These are phyloP conservation scores for Tenthredo notha DNA, from an alignment of 2,888 invertebrate genomes.

Conservation along the genomic window DNA sequence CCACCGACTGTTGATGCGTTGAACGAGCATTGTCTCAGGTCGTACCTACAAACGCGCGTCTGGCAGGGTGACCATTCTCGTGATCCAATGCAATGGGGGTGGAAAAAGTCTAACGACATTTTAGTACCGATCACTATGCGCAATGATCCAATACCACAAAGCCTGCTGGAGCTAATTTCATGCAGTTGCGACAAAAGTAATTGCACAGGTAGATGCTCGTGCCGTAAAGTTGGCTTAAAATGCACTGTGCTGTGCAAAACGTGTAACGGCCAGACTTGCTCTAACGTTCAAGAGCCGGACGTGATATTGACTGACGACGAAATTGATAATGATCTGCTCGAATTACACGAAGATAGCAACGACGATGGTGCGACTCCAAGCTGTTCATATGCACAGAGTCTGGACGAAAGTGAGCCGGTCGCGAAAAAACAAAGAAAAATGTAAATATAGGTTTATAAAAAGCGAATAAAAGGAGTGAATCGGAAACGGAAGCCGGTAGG, in stretches of 20 bases:
- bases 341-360: neutral
- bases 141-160: conserved; percentile 62
- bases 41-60: conserved; percentile 65
- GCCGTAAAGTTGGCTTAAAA: neutral
- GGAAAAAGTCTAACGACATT: conserved; percentile 63
- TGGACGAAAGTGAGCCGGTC: too few relatives aligned
- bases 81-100: conserved; percentile 64
- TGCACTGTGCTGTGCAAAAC: neutral
- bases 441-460: too few relatives aligned
- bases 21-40: conserved; percentile 65
- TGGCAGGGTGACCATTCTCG: conserved; percentile 62
- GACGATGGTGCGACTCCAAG: neutral
- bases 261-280: neutral
- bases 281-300: neutral
- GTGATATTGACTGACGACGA: neutral
- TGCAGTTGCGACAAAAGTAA: conserved; percentile 63
- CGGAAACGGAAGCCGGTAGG: too few relatives aligned
- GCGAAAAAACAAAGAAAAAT: too few relatives aligned
- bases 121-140: conserved; percentile 58
- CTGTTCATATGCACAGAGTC: too few relatives aligned
- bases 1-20: conserved; percentile 63
- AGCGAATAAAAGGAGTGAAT: too few relatives aligned
- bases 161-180: conserved; percentile 64
- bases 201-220: neutral
- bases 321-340: neutral